These are phyloP conservation scores for Mimas tiliae DNA, from an alignment of 2,888 invertebrate species.

Conservation along the genomic window DNA sequence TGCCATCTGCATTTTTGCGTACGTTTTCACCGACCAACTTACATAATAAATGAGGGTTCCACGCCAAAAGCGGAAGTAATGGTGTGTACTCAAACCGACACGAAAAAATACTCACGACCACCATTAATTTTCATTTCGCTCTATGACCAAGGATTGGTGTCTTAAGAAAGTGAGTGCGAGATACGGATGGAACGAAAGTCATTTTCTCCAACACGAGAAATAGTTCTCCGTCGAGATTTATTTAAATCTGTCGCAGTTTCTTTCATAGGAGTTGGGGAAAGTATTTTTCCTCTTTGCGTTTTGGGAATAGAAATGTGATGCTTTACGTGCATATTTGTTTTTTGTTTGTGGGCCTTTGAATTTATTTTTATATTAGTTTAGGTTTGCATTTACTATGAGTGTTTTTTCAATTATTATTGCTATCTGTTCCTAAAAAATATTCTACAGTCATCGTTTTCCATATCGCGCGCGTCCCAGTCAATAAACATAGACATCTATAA, in stretches of 20 bases:
- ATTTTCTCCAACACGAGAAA: conserved; percentile 45
- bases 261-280: conserved; percentile 20
- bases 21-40: conserved; percentile 63
- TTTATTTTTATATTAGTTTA: background rate
- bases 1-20: conserved; percentile 68
- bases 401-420: background rate
- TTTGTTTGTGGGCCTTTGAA: background rate
- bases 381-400: background rate
- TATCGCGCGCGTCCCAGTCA: no score
- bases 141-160: conserved; percentile 75
- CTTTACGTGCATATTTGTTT: background rate
- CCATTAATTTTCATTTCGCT: conserved; percentile 83
- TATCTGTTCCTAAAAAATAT: no score
- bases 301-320: background rate
- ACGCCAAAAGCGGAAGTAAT: conserved; percentile 80
- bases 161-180: conserved; percentile 65
- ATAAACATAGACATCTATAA: no score
- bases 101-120: conserved; percentile 81
- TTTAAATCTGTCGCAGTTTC: conserved; percentile 35
- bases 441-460: no score
- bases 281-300: conserved; percentile 5
- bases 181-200: conserved; percentile 45
- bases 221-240: conserved; percentile 44
- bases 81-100: conserved; percentile 82
- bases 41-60: conserved; percentile 80